Evolutionary conservation across 2,888 invertebrate species (phyloP), one percentile per base, ranked within the genome.

Genomic region (Bugulina stolonifera): DNA sequence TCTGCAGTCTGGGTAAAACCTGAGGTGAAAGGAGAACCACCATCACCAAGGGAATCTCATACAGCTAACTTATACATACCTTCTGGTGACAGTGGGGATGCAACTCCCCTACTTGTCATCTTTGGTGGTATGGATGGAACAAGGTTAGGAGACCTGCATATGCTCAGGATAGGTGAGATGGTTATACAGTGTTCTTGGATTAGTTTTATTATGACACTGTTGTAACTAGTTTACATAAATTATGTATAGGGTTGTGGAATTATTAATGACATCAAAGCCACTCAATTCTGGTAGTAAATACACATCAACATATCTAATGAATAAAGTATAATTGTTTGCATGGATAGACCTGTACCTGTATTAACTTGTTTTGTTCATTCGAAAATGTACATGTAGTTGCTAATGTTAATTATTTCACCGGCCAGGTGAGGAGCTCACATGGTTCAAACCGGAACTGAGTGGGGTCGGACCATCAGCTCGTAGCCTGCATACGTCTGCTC

Each of bases 1-100:
- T 32, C 64, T 14, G 64, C 64, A 27, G 2, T 32, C 3, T 64
- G 64, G 64, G 64, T 29, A n/a, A 32, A 25, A 32, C 64, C 64
- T 29, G 32, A 64, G 5, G 34, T n/a, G 32, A 34, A 14, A 25
- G 64, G 64, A 32, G 27, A 2, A 18, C 64, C 64, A 64, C 64
- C 64, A 10, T 64, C 64, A 32, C 64, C 64, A 10, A 27, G 64
- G n/a, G 64, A 64, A 32, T 64, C 64, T 25, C 64, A 64, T 64
- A 32, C 64, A 10, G 64, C 64, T 64, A 64, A 64, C 32, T 10
- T 64, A 2, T 64, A 29, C 64, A 29, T 32, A 14, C 10, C 52
- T 52, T 14, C 5, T 14, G 10, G 18, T 14, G 3, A 55, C n/a
- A 32, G 27, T 32, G 29, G 14, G n/a, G n/a, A 2, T 32, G 34